These are phyloP conservation scores for Ophiothrix spiculata DNA, from an alignment of 35 echinoderm and acorn worm species.

Conservation along the genomic window DNA sequence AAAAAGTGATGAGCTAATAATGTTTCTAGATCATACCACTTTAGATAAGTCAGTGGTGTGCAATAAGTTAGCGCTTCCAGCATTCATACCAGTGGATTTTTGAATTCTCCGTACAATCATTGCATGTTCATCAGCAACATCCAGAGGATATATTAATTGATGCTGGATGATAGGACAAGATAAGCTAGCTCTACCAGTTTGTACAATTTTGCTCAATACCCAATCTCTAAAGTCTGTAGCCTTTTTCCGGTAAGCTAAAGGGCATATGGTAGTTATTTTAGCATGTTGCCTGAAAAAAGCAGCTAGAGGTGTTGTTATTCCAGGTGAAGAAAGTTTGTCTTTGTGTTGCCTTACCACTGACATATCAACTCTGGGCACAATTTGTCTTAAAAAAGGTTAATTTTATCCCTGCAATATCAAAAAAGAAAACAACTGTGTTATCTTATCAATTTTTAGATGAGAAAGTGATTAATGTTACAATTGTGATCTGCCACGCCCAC, in stretches of 20 bases:
- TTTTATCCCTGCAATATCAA: neutral
- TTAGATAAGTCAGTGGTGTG: no score
- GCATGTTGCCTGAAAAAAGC: slow-evolving; percentile 5
- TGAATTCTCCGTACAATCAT: no score
- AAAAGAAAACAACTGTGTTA: neutral
- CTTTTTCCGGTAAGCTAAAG: neutral
- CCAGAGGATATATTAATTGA: neutral
- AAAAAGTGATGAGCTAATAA: no score
- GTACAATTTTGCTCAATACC: neutral
- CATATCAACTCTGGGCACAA: slow-evolving; percentile 4
- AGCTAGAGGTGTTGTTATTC: neutral
- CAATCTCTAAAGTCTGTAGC: neutral
- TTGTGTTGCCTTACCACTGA: neutral
- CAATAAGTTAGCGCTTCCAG: no score
- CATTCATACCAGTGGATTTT: no score
- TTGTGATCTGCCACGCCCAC: no score
- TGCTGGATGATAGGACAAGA: neutral
- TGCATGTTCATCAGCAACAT: no score
- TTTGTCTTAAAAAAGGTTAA: neutral
- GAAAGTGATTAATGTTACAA: neutral
- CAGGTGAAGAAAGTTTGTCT: slow-evolving; percentile 8
- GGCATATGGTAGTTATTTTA: neutral
- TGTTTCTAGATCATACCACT: no score
- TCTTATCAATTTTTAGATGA: neutral
- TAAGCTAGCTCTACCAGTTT: neutral